A percentile compares a stretch with the other conserved stretches of the same genome.
These are phyloP conservation scores for Lacanobia wlatinum DNA, from an alignment of 2,888 invertebrate species.

Conservation along the genomic window DNA sequence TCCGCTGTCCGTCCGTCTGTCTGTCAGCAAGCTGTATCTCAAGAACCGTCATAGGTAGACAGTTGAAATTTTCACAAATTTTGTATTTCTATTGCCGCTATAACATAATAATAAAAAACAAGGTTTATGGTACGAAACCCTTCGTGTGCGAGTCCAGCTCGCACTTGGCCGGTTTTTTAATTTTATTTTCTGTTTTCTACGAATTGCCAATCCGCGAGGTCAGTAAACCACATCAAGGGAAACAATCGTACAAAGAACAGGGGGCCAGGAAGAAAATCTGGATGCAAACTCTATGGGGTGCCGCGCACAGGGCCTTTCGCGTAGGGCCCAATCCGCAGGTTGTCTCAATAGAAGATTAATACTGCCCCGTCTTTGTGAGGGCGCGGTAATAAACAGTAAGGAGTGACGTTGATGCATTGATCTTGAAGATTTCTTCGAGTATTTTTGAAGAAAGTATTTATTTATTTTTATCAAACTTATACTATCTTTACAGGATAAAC, in stretches of 20 bases:
- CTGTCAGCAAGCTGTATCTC: too few relatives aligned
- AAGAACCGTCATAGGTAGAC: too few relatives aligned
- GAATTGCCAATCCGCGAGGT: slow-evolving; percentile 2
- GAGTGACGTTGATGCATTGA: slow-evolving; percentile 81
- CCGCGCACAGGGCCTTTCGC: slow-evolving; percentile 7
- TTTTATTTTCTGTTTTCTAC: background rate
- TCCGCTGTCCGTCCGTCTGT: too few relatives aligned
- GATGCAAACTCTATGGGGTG: slow-evolving; percentile 86
- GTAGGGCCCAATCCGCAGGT: slow-evolving; percentile 73
- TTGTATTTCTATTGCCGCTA: too few relatives aligned
- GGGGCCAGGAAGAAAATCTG: slow-evolving; percentile 80
- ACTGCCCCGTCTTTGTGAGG: slow-evolving; percentile 84
- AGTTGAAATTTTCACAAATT: too few relatives aligned
- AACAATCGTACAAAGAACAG: slow-evolving; percentile 73
- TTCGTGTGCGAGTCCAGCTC: too few relatives aligned
- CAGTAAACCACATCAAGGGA: slow-evolving; percentile 69
- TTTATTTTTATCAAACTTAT: too few relatives aligned
- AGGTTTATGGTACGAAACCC: too few relatives aligned
- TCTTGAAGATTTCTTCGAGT: slow-evolving; percentile 69
- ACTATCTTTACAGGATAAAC: too few relatives aligned
- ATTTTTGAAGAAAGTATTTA: slow-evolving; percentile 47
- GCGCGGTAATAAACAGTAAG: slow-evolving; percentile 71
- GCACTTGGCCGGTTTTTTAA: too few relatives aligned
- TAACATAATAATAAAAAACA: too few relatives aligned
- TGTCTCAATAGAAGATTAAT: slow-evolving; percentile 88